phyloP scores from a whole-genome alignment of 2,113 vertebrate genomes.

The Peromyscus polionotus region DNA sequence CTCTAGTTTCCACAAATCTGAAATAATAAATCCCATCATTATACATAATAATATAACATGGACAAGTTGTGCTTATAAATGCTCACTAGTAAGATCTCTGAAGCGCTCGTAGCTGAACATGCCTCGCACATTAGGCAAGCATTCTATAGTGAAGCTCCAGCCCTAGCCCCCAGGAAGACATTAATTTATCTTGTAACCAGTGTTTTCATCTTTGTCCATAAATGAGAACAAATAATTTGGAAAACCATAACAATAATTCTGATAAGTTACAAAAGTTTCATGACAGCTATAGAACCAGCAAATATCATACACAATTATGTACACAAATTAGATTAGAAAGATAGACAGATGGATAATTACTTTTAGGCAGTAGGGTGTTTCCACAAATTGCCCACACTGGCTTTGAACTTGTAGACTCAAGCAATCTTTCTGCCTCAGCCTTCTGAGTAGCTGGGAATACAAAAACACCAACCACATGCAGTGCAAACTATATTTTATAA shows the following conservation, averaged over 20 bases:
- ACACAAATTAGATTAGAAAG: no score
- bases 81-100: neutral
- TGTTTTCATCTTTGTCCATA: constrained; percentile 70
- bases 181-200: constrained; percentile 72
- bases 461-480: neutral
- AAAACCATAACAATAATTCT: constrained; percentile 72
- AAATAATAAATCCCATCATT: constrained; percentile 49
- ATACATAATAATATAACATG: constrained; percentile 71
- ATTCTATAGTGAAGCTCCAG: neutral
- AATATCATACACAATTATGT: no score
- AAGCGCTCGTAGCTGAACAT: neutral
- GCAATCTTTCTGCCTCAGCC: neutral
- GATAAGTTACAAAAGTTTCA: constrained; percentile 35
- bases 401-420: neutral
- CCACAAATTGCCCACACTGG: neutral
- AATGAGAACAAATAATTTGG: constrained; percentile 64
- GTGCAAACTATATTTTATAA: neutral
- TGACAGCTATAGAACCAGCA: neutral
- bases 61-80: constrained; percentile 72
- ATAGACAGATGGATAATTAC: neutral
- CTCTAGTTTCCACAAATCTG: constrained; percentile 37
- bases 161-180: constrained; percentile 28
- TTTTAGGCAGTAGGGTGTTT: neutral
- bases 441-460: neutral
- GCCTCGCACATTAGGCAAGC: neutral